Percentiles rank a stretch among this genome's conserved stretches.
These are phyloP conservation scores for Phasia obesa DNA, from an alignment of 2,888 invertebrate species.

Conservation along the genomic window DNA sequence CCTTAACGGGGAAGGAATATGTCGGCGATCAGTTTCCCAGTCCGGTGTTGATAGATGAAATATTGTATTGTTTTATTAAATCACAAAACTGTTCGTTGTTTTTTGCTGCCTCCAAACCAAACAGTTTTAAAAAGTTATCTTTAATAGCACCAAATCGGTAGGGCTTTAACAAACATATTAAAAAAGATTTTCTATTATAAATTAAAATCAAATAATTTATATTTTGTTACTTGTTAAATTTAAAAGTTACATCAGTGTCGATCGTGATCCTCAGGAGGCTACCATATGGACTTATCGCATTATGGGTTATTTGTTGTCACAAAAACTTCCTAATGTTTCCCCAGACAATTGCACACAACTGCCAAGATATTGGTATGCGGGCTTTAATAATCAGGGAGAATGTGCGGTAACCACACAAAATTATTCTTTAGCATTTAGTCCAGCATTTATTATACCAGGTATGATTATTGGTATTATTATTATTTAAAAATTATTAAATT, in stretches of 20 bases:
- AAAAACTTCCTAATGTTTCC: constrained; percentile 74
- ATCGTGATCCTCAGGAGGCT: constrained; percentile 79
- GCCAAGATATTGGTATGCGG: constrained; percentile 86
- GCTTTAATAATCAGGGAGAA: constrained; percentile 86
- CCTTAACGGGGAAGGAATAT: constrained; percentile 84
- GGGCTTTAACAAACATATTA: constrained; percentile 32
- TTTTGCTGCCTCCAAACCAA: constrained; percentile 84
- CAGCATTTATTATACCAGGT: constrained; percentile 88
- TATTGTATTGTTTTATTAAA: constrained; percentile 90
- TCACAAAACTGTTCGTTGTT: constrained; percentile 88
- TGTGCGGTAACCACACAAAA: constrained; percentile 90
- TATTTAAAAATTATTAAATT: background rate
- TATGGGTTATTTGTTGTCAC: constrained; percentile 79
- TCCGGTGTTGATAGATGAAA: constrained; percentile 85
- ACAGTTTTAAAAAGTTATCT: constrained; percentile 81
- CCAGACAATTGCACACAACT: constrained; percentile 83
- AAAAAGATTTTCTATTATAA: background rate
- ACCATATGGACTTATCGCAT: constrained; percentile 81
- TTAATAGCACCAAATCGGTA: constrained; percentile 80
- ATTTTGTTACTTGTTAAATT: background rate
- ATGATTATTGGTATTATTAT: background rate
- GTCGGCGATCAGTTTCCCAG: constrained; percentile 76
- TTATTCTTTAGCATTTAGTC: constrained; percentile 89
- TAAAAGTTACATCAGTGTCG: constrained; percentile 81
- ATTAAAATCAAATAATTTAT: background rate